Base-by-base conservation (phyloP, 2,113 vertebrate species). In the Hystrix brachyura region DNA sequence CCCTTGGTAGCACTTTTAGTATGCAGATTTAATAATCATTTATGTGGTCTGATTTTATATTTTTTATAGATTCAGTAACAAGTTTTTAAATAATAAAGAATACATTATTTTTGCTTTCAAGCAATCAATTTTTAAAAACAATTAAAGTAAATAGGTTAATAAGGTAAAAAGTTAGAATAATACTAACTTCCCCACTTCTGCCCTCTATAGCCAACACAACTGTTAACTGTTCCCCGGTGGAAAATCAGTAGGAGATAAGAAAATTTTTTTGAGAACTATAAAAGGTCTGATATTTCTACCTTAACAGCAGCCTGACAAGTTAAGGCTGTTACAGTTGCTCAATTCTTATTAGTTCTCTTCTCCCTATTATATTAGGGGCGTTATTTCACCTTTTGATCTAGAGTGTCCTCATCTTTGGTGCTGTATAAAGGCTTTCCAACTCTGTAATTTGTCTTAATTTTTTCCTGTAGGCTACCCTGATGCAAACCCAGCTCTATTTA, bases 131-230 rank as follows among this genome's bases (percentile, higher is more conserved):
- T 64, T 1, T 46, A 92, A 85, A 74, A 14, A 0, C 8, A 74
- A 64, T 65, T 15, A n/a, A 72, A 79, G 85, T 59, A 65, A 81
- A 83, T 32, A 64, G n/a, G 14, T 53, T 82, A 92, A 71, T 83
- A 69, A 94, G 81, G 53, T 88, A 81, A 95, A 82, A 95, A 34
- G 8, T 53, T 80, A 78, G 87, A 38, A 82, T 81, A 85, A 51
- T 95, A 60, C n/a, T 67, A 43, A 4, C 64, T 9, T 92, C 81
- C 21, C 51, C 38, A 62, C 27, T 94, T 51, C 67, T 94, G 55
- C 13, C 2, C 2, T 5, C n/a, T 43, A 18, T 38, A 19, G 21
- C 60, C 69, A 93, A 43, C 7, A 34, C 48, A 84, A 80, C 29
- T 53, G 46, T 72, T 86, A 81, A 34, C 19, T n/a, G 8, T 86